phyloP scores from a whole-genome alignment of 1,140 invertebrate species.

The Calephelis nemesis region DNA sequence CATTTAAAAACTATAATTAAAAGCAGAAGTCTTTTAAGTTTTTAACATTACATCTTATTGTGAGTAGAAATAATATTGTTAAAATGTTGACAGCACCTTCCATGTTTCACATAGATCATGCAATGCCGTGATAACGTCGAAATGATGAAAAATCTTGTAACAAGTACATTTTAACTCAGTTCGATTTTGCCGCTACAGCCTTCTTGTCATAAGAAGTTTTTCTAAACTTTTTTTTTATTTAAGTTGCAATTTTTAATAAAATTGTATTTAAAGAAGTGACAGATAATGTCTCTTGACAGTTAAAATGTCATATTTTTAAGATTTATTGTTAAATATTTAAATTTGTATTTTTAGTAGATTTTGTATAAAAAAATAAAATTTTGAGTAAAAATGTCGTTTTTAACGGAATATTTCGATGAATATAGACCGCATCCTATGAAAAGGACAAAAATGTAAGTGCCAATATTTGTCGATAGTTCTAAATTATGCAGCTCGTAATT shows the following conservation, averaged over 20 bases:
- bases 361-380: constrained; percentile 23
- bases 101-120: constrained; percentile 40
- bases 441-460: constrained; percentile 68
- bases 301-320: not conserved
- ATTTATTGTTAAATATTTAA: not conserved
- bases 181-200: constrained; percentile 23
- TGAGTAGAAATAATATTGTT: not conserved
- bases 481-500: constrained; percentile 35
- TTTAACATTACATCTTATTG: no score
- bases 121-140: constrained; percentile 61
- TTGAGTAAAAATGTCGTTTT: constrained; percentile 58
- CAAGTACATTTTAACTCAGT: constrained; percentile 40
- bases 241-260: not conserved
- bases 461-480: not conserved
- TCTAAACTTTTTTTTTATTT: not conserved
- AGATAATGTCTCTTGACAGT: not conserved
- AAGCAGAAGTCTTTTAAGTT: no score
- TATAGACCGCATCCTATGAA: constrained; percentile 61
- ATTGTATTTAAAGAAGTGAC: not conserved
- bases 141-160: constrained; percentile 47
- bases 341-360: constrained; percentile 11
- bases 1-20: no score
- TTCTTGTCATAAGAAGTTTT: not conserved
- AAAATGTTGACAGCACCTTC: constrained; percentile 15
- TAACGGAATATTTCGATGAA: constrained; percentile 73